Conservation (phyloP, 2,113 vertebrate species). For the Phocoena phocoena region DNA sequence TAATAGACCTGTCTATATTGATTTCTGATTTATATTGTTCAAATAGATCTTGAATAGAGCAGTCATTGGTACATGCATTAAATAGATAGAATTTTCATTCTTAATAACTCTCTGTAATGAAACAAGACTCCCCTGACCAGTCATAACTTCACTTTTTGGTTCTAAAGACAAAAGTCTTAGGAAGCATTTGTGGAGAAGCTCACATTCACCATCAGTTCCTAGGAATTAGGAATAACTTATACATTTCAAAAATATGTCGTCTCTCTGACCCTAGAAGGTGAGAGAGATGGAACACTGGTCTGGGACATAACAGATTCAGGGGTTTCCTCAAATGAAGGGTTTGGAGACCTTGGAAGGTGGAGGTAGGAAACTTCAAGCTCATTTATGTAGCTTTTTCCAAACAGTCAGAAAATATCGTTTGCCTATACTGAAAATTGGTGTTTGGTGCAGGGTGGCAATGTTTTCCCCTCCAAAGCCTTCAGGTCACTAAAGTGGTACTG, state of each 20-base stretch:
- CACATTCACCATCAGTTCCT: neutral
- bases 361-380: neutral
- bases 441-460: neutral
- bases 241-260: neutral
- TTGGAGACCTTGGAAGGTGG: neutral
- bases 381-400: neutral
- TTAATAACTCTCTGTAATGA: constrained; percentile 18
- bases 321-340: neutral
- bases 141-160: neutral
- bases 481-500: accelerated
- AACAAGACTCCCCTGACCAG: neutral
- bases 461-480: neutral
- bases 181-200: neutral
- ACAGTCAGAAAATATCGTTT: neutral
- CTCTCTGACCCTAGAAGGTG: neutral
- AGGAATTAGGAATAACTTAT: neutral
- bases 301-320: neutral
- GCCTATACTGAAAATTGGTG: neutral
- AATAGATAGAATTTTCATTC: constrained; percentile 1
- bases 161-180: neutral
- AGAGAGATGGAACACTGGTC: neutral
- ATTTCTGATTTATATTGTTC: constrained; percentile 31
- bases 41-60: neutral
- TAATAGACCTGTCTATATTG: neutral
- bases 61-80: neutral